Base-by-base conservation (phyloP, 2,888 invertebrate genomes). In the Diarsia rubi region DNA sequence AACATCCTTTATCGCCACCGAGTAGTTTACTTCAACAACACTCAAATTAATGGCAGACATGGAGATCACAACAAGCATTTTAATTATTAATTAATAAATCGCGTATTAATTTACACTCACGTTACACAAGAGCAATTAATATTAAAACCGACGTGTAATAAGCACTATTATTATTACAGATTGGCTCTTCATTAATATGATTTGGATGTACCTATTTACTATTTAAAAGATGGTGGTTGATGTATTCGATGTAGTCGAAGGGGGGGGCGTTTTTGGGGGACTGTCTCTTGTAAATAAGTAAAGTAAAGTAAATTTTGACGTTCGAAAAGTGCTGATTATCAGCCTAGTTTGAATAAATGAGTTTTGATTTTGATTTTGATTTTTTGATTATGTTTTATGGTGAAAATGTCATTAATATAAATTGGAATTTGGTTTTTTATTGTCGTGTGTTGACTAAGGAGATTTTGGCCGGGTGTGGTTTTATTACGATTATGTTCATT, bases 41-140 rank as follows among this genome's bases (percentile, higher is more conserved):
- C 14, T 24, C 73, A 19, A 37, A 69, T 68, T 64, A 67, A 27
- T 69, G 63, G 27, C 59, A 49, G 21, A 52, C 60, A 27, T 60
- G 54, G 49, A 68, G 21, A 68, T 44, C 52, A 73, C 64, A 70
- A 60, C 64, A 75, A 65, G 42, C 49, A 52, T 52, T 59, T 73
- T 75, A 74, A 79, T 83, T 42, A 83, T 70, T 79, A 54, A 73
- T 85, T 68, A 63, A 75, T 69, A 52, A 69, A 54, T 47, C 47
- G 47, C 62, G 76, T 54, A 85, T 83, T 74, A 85, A 83, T 83
- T 78, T 54, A 72, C 70, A 66, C 73, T 72, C 60, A 54, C 57
- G 49, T 65, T 52, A 71, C 69, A 76, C 49, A 47, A 73, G 31
- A 64, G n/a, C 72, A 73, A 76, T 86, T 77, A 76, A 83, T 77